phyloP scores from a whole-genome alignment of 2,888 invertebrate genomes.

The Prenolepis imparis region DNA sequence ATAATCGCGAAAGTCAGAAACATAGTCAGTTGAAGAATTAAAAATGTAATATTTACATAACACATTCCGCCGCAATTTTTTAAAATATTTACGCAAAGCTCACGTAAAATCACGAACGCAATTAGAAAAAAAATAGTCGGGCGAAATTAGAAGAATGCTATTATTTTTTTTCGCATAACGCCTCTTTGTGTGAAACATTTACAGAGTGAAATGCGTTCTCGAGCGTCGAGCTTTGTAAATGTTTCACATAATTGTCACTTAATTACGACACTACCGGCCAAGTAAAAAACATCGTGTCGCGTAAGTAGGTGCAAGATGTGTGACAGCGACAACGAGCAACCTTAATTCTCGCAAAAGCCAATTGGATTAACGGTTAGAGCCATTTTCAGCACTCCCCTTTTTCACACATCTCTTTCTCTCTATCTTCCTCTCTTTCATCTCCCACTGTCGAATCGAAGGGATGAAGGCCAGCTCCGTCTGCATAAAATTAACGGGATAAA shows the following conservation, averaged over 20 bases:
- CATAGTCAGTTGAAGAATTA: background rate
- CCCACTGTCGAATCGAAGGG: constrained; percentile 68
- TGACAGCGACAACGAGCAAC: constrained; percentile 65
- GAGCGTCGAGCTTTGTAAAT: constrained; percentile 12
- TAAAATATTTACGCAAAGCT: background rate
- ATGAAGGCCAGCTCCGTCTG: constrained; percentile 48
- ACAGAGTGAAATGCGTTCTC: background rate
- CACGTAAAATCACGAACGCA: background rate
- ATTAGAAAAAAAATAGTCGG: constrained; percentile 1
- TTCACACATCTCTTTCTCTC: constrained; percentile 34
- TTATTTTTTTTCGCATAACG: constrained; percentile 15
- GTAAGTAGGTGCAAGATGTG: constrained; percentile 57
- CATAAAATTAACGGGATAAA: constrained; percentile 73
- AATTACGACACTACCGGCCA: constrained; percentile 27
- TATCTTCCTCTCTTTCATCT: background rate
- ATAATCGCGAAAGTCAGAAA: background rate
- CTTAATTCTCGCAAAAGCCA: constrained; percentile 73
- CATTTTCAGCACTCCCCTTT: constrained; percentile 67
- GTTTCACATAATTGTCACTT: constrained; percentile 39
- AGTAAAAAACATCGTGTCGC: constrained; percentile 29
- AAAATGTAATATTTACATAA: constrained; percentile 1
- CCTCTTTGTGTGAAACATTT: constrained; percentile 8
- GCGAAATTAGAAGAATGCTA: background rate
- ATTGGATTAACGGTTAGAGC: constrained; percentile 74
- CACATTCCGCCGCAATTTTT: background rate